phyloP scores from a whole-genome alignment of 2,888 invertebrate genomes.

The Apantesis nais region DNA sequence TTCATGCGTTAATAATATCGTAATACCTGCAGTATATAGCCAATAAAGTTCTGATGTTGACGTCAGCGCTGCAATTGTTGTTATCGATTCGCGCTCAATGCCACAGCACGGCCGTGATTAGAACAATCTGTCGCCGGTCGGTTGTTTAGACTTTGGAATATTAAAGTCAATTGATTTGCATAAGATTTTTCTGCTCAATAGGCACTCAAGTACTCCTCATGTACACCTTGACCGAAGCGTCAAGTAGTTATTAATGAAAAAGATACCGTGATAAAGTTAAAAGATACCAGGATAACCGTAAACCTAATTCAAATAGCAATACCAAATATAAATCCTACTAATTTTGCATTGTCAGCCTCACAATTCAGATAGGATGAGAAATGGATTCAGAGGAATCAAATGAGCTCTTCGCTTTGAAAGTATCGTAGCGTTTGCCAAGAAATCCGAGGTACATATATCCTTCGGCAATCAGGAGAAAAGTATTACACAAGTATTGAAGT shows the following conservation, averaged over 20 bases:
- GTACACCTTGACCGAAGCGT: neutral
- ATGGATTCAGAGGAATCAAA: neutral
- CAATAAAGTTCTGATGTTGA: slow-evolving; percentile 25
- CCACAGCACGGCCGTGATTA: slow-evolving; percentile 16
- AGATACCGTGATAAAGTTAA: neutral
- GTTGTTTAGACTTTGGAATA: slow-evolving; percentile 12
- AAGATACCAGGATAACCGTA: neutral
- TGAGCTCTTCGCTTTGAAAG: neutral
- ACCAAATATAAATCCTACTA: neutral
- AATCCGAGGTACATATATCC: neutral
- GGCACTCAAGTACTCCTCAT: neutral
- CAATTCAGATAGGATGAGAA: too few species aligned
- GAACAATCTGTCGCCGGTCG: slow-evolving; percentile 21
- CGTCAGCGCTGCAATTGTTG: slow-evolving; percentile 31
- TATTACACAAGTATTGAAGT: neutral
- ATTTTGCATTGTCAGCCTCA: neutral
- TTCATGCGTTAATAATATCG: slow-evolving; percentile 24
- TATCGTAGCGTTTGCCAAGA: neutral
- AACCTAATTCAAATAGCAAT: neutral
- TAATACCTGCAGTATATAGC: slow-evolving; percentile 12
- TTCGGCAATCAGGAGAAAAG: neutral
- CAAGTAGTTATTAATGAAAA: neutral
- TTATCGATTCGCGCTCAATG: slow-evolving; percentile 38
- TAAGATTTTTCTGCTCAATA: neutral
- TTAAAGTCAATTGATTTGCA: slow-evolving; percentile 15